These are phyloP conservation scores for Ceraclea dissimilis DNA, from an alignment of 2,888 invertebrate genomes.

Conservation along the genomic window DNA sequence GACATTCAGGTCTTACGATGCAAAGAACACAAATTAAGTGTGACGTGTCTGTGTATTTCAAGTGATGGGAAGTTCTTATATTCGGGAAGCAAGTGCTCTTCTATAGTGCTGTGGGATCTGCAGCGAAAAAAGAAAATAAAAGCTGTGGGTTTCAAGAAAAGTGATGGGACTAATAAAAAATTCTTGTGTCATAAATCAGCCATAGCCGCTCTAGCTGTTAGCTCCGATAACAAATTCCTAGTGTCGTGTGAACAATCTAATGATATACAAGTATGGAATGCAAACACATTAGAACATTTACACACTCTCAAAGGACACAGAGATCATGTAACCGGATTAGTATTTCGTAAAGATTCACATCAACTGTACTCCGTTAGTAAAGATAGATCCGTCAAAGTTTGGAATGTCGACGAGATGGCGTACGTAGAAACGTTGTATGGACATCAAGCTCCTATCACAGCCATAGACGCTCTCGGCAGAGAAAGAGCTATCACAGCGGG, in stretches of 20 bases:
- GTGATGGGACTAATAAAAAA: slow-evolving; percentile 32
- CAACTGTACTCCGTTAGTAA: slow-evolving; percentile 73
- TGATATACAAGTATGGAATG: slow-evolving; percentile 78
- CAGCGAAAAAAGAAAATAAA: slow-evolving; percentile 55
- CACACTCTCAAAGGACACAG: slow-evolving; percentile 78
- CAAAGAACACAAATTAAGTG: slow-evolving; percentile 68
- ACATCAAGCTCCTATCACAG: slow-evolving; percentile 79
- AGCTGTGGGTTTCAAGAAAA: slow-evolving; percentile 46
- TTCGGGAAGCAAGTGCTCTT: slow-evolving; percentile 83
- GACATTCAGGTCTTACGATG: slow-evolving; percentile 54
- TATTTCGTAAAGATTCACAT: slow-evolving; percentile 79
- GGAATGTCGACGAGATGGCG: slow-evolving; percentile 94
- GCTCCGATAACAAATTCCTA: slow-evolving; percentile 75
- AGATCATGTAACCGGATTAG: slow-evolving; percentile 64
- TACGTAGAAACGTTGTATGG: slow-evolving; percentile 95
- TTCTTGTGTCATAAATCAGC: slow-evolving; percentile 32
- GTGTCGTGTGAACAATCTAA: slow-evolving; percentile 50
- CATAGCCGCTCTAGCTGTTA: slow-evolving; percentile 62
- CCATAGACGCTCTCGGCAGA: slow-evolving; percentile 78
- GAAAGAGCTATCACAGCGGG: slow-evolving; percentile 87
- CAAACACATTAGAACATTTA: slow-evolving; percentile 63
- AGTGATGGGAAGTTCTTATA: slow-evolving; percentile 64
- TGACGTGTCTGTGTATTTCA: slow-evolving; percentile 76
- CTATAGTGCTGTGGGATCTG: slow-evolving; percentile 78
- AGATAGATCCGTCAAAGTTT: slow-evolving; percentile 82